Conservation (phyloP, 2,888 invertebrate species). For the Suillia variegata region DNA sequence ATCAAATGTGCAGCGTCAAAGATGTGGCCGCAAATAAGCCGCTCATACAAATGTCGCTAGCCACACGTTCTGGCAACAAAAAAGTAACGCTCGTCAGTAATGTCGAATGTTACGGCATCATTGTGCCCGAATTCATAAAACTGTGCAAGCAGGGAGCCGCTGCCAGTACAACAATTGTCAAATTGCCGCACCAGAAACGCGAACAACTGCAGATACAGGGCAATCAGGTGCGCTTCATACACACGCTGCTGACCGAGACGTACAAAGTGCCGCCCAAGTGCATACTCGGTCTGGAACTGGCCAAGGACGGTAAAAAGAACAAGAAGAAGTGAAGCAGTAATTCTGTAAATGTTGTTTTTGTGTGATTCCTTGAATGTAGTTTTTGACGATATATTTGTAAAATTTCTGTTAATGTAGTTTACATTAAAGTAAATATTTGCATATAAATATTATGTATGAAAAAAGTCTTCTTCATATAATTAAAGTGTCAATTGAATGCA, state of each 20-base stretch:
- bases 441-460: no score
- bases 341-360: no score
- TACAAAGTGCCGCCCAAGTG: slow-evolving; percentile 60
- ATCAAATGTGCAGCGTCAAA: slow-evolving; percentile 58
- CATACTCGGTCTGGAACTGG: slow-evolving; percentile 58
- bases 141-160: slow-evolving; percentile 85
- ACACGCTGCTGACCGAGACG: slow-evolving; percentile 57
- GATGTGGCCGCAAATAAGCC: slow-evolving; percentile 70
- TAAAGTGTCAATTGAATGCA: no score
- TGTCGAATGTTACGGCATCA: slow-evolving; percentile 85
- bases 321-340: slow-evolving; percentile 43
- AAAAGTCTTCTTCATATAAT: no score
- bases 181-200: slow-evolving; percentile 72
- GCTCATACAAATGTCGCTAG: slow-evolving; percentile 77
- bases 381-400: no score
- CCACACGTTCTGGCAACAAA: slow-evolving; percentile 83
- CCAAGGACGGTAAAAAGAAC: slow-evolving; percentile 57
- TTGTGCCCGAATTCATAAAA: slow-evolving; percentile 76
- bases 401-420: no score
- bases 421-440: no score
- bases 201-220: slow-evolving; percentile 88
- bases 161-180: slow-evolving; percentile 82
- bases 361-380: no score
- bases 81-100: slow-evolving; percentile 92
- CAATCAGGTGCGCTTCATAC: slow-evolving; percentile 73